Percentiles rank a stretch among this genome's conserved stretches.
Evolutionary conservation across 2,888 invertebrate species (phyloP).

Genomic region (Fabriciana adippe): DNA sequence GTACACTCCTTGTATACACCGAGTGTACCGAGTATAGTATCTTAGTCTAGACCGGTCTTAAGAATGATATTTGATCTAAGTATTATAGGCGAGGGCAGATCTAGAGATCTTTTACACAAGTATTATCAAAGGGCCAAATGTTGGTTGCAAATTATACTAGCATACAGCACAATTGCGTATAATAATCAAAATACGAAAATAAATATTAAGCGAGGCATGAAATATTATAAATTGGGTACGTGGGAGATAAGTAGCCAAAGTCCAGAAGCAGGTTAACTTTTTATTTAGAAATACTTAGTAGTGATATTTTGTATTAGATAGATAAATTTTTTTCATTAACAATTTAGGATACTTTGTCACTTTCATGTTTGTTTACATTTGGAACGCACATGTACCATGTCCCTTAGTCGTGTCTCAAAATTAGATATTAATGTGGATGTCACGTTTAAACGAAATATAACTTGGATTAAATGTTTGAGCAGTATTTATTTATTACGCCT

Average conservation of each 20-base stretch:
- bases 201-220: not conserved
- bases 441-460: constrained; percentile 9
- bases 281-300: constrained; percentile 50
- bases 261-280: constrained; percentile 52
- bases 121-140: constrained; percentile 8
- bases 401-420: constrained; percentile 33
- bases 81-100: too few species aligned
- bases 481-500: constrained; percentile 16
- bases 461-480: constrained; percentile 6
- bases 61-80: too few species aligned
- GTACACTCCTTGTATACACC: too few species aligned
- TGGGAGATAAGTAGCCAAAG: constrained; percentile 55
- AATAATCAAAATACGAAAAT: not conserved
- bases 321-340: constrained; percentile 50
- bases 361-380: constrained; percentile 16
- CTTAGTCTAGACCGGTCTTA: too few species aligned
- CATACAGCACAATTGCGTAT: constrained; percentile 3
- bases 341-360: constrained; percentile 19
- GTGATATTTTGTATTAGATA: constrained; percentile 63
- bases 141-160: constrained; percentile 1
- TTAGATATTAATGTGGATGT: constrained; percentile 27
- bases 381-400: constrained; percentile 35
- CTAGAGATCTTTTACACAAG: too few species aligned
- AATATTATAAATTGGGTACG: constrained; percentile 30
- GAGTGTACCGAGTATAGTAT: too few species aligned